Conservation (phyloP, 2,113 vertebrate genomes). For the Festucalex cinctus region DNA sequence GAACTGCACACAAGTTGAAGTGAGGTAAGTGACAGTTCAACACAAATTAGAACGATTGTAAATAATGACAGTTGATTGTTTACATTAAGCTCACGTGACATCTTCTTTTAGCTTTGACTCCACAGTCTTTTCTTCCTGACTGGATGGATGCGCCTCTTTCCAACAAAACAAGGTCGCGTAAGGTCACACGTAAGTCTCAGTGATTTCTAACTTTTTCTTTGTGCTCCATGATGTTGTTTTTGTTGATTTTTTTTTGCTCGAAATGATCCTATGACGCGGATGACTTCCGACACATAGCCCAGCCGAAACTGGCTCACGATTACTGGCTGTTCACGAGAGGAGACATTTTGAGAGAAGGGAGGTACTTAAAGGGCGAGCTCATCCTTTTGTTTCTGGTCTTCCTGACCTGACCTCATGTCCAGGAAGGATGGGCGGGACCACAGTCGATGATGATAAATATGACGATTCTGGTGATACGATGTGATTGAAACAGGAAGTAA, state of each 20-base stretch:
- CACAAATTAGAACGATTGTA: no score
- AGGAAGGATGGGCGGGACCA: slow-evolving; percentile 71
- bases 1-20: no score
- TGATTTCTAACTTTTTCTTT: neutral
- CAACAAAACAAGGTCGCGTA: neutral
- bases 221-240: neutral
- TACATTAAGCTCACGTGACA: neutral
- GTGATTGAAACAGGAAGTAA: neutral
- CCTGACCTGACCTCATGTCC: slow-evolving; percentile 55
- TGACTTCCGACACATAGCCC: neutral
- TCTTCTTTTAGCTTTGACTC: neutral
- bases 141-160: neutral
- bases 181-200: neutral
- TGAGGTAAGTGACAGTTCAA: no score
- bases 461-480: neutral
- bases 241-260: neutral
- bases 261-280: neutral
- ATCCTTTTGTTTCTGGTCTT: slow-evolving; percentile 56
- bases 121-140: neutral
- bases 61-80: no score
- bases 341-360: neutral
- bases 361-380: slow-evolving; percentile 16
- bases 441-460: neutral
- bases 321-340: neutral
- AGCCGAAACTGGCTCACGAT: neutral